Conservation (phyloP, 2,888 invertebrate genomes). For the Mythimna pallens region DNA sequence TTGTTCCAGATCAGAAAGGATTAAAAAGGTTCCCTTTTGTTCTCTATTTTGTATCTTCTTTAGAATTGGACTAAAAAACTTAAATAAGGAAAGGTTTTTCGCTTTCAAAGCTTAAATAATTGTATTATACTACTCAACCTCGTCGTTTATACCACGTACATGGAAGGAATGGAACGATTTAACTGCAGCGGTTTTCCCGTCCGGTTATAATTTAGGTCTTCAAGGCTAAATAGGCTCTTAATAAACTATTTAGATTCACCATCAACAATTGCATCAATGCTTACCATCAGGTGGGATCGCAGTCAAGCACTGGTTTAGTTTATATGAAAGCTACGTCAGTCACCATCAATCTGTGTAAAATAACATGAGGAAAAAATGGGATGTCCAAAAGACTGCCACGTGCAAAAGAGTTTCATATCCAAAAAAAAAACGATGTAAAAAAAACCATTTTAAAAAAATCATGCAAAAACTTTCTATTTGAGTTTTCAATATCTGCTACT, state of each 20-base stretch:
- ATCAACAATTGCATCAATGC: too few species aligned
- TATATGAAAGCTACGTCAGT: too few species aligned
- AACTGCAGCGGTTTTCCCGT: too few species aligned
- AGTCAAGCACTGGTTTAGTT: too few species aligned
- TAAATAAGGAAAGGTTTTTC: neutral
- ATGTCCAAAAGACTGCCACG: neutral
- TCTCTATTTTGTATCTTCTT: neutral
- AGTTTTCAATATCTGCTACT: too few species aligned
- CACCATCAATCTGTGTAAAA: neutral
- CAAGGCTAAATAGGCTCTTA: too few species aligned
- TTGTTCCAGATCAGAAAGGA: neutral
- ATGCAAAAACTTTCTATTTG: neutral
- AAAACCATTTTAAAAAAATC: neutral
- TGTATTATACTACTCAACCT: neutral
- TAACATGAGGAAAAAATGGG: neutral
- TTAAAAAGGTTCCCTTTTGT: conserved; percentile 11
- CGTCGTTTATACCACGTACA: too few species aligned
- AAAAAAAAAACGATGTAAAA: neutral
- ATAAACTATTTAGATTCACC: too few species aligned
- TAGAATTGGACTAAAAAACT: neutral
- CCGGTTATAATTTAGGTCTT: too few species aligned
- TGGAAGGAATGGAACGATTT: too few species aligned
- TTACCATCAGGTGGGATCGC: too few species aligned
- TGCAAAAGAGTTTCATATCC: neutral
- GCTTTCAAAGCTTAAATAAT: neutral